These are phyloP conservation scores for Odontomyia ornata DNA, from an alignment of 2,888 invertebrate genomes.

Conservation along the genomic window DNA sequence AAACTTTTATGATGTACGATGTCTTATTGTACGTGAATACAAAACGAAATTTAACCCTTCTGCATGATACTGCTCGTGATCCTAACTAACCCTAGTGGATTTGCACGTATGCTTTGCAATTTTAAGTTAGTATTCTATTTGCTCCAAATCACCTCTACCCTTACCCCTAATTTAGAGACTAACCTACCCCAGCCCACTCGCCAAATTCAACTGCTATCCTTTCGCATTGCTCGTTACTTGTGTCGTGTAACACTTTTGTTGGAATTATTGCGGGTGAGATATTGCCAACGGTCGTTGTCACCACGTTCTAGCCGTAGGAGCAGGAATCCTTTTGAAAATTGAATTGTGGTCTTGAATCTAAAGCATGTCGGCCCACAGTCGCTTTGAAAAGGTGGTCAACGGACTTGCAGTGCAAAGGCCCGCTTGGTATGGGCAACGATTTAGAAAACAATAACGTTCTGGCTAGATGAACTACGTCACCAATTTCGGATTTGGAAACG, in stretches of 20 bases:
- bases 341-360: slow-evolving; percentile 18
- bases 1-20: slow-evolving; percentile 30
- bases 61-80: background rate
- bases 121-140: background rate
- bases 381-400: background rate
- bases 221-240: too few relatives aligned
- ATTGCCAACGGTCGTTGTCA: slow-evolving; percentile 10
- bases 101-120: slow-evolving; percentile 28
- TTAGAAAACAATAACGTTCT: background rate
- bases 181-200: too few relatives aligned
- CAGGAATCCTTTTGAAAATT: slow-evolving; percentile 31
- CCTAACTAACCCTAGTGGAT: background rate
- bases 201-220: background rate
- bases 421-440: background rate
- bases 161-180: too few relatives aligned
- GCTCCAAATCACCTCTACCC: too few relatives aligned
- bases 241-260: slow-evolving; percentile 6
- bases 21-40: slow-evolving; percentile 16
- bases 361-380: background rate
- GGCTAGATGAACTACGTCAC: slow-evolving; percentile 1
- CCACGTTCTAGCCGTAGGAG: background rate
- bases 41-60: background rate
- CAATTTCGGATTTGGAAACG: background rate
- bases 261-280: slow-evolving; percentile 3
- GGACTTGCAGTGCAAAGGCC: background rate